Evolutionary conservation across 2,113 vertebrate species (phyloP).

Genomic region (human): DNA sequence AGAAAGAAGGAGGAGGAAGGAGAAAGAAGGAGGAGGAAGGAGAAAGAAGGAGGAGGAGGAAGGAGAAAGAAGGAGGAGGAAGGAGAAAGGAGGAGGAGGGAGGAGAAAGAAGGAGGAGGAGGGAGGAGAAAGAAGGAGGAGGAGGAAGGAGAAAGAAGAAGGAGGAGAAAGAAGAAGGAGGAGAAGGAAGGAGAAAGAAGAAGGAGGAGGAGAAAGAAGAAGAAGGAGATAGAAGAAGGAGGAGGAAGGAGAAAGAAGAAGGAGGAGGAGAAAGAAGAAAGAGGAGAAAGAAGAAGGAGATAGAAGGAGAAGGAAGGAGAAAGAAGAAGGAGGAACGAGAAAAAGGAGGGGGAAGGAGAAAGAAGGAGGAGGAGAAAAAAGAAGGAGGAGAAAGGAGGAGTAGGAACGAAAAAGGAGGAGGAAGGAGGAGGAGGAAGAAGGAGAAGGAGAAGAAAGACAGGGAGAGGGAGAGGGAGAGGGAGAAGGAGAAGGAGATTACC

Average conservation of each 20-base stretch:
- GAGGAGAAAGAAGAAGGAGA: accelerated
- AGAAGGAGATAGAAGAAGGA: accelerated
- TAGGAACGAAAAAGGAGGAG: accelerated
- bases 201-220: too few species aligned
- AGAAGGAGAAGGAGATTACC: too few species aligned
- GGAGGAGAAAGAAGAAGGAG: too few species aligned
- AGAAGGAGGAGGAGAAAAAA: accelerated
- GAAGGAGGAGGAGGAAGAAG: background rate
- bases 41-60: too few species aligned
- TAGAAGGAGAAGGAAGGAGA: accelerated
- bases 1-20: accelerated
- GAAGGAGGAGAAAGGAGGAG: accelerated
- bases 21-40: too few species aligned
- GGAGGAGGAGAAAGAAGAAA: accelerated
- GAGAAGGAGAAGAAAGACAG: accelerated
- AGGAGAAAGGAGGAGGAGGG: too few species aligned
- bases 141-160: too few species aligned
- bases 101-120: too few species aligned
- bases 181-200: accelerated
- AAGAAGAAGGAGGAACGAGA: accelerated
- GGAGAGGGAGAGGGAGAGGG: accelerated
- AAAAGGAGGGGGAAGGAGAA: accelerated
- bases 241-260: accelerated
- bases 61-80: too few species aligned
- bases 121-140: too few species aligned